Base-by-base conservation (phyloP, 2,888 invertebrate genomes). In the Amiota communis region DNA sequence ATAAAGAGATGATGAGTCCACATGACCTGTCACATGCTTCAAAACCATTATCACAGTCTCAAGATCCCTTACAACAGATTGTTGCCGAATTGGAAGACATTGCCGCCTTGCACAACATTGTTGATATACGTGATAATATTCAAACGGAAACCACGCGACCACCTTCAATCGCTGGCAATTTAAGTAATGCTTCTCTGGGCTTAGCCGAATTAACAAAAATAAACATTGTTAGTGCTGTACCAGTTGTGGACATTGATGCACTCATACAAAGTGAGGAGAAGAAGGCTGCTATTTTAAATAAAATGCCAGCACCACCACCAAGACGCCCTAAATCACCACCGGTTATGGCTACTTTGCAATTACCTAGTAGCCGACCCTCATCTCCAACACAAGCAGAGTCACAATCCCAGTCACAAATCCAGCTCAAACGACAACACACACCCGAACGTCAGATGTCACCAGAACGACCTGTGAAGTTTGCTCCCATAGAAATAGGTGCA, bases 111-210 rank as follows among this genome's bases (percentile, higher is more conserved):
- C 83, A 82, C 11, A 87, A 86, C 71, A 77, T 88, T 8, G 83
- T 86, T 20, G 81, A 88, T 12, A 85, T 88, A 49, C 74, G 79
- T 61, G 88, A 88, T 71, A 86, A 84, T 48, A 89, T 88, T 12
- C 80, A 84, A 74, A 79, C 84, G 15, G 81, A 86, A 67, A 83
- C 87, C 3, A 75, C 78, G 51, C 86, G 83, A 0, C 89, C 89
- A 8, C 87, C 88, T 0, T 84, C 87, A 0, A 76, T 86, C 56
- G 79, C 77, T 3, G 79, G 81, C 0, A 85, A 86, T 70, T 71
- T 87, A 13, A 79, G 79, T 17, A 77, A 76, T 1, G 73, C 82
- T 6, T 79, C 87, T 0, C 76, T 87, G 8, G 80, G 82, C 57
- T 73, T 88, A 6, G 79, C 81, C 15, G 83, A 87, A 68, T 74